These are phyloP conservation scores for Netelia fuscicornis DNA, from an alignment of 2,888 invertebrate species.

Conservation along the genomic window DNA sequence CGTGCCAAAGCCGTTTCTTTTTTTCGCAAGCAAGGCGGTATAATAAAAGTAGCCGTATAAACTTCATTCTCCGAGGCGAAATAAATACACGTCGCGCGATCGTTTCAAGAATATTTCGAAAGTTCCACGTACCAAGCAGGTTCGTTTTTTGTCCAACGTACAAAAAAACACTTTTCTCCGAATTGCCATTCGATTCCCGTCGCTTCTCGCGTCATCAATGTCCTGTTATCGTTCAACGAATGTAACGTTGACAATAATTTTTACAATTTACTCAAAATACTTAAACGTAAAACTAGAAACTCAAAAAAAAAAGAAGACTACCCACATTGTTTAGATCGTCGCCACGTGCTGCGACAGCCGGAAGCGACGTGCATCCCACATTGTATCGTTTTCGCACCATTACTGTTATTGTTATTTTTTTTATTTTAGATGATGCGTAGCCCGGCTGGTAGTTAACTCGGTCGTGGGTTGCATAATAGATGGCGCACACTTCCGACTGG, in stretches of 20 bases:
- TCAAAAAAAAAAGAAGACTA: neutral
- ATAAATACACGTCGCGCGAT: no score
- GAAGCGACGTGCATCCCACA: neutral
- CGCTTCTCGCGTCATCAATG: neutral
- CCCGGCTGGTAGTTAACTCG: slow-evolving; percentile 49
- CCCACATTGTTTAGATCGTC: neutral
- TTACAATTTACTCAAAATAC: neutral
- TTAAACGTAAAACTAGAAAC: neutral
- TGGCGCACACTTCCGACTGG: slow-evolving; percentile 43
- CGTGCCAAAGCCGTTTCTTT: no score
- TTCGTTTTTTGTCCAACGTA: neutral
- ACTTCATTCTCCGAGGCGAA: no score
- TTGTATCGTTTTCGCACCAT: slow-evolving; percentile 11
- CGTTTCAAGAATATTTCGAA: neutral
- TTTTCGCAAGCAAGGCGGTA: no score
- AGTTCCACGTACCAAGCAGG: neutral
- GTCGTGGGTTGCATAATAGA: slow-evolving; percentile 64
- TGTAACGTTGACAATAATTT: neutral
- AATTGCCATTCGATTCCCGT: neutral
- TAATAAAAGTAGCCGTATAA: no score
- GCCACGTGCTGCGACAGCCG: slow-evolving; percentile 38
- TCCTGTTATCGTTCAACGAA: neutral
- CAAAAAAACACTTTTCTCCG: neutral
- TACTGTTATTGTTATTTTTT: slow-evolving; percentile 18
- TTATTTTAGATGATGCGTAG: slow-evolving; percentile 32